Evolutionary conservation across 2,113 vertebrate species (phyloP), one percentile per base, ranked within the genome.

Genomic region (Kobus ellipsiprymnus): DNA sequence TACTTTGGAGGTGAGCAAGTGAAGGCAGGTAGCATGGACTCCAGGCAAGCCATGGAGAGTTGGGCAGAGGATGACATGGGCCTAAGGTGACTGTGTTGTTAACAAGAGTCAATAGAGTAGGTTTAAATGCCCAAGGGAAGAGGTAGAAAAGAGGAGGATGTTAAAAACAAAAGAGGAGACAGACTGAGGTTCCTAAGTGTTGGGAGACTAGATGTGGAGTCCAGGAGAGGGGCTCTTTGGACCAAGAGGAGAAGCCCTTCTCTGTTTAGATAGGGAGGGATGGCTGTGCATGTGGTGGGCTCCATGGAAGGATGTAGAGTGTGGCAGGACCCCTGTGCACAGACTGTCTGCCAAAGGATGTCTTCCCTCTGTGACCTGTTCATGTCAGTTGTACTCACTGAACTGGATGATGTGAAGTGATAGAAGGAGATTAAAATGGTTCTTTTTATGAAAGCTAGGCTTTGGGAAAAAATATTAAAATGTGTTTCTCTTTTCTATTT

Each of bases 391-490:
- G 44, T 40, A 33, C 44, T 16, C 88, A 40, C 15, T 54, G 6
- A 84, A 48, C 27, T 48, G 82, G 81, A 62, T 27, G 82, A 78
- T 4, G 17, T 57, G 82, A 74, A 62, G 14, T 44, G 44, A 62
- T 90, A 36, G 36, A 67, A 25, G 74, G 11, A 87, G 21, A 88
- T 50, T 55, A 71, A 81, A 90, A 85, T 64, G 7, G 5, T 48
- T 33, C 11, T 92, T 94, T 83, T 80, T 46, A 67, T 46, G 81
- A 93, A 87, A 86, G 13, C 48, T 54, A 64, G 15, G n/a, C 57
- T 95, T 95, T 30, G 55, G 23, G 77, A 14, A 40, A 33, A 91
- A 84, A 52, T 59, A 50, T 88, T 84, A 71, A 84, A 87, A 77
- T 12, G 16, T 89, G 57, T 62, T 86, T 9, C 57, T 82, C 60